Conservation (phyloP, 2,888 invertebrate species). For the Noctua fimbriata region DNA sequence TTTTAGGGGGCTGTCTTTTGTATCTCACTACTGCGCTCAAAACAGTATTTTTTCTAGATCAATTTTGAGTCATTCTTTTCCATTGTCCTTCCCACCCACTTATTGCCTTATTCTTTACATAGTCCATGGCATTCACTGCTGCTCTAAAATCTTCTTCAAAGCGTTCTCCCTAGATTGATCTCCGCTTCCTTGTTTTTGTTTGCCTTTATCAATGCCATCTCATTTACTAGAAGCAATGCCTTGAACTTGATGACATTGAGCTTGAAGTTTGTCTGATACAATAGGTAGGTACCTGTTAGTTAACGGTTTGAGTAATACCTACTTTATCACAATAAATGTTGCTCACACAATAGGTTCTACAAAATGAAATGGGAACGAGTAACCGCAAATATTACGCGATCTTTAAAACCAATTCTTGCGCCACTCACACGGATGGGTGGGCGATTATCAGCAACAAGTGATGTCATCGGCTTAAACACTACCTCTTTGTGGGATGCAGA, state of each 20-base stretch:
- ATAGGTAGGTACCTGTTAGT: neutral
- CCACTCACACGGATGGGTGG: conserved; percentile 54
- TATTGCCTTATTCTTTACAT: neutral
- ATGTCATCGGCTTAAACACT: conserved; percentile 57
- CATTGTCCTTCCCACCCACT: neutral
- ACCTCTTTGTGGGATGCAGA: conserved; percentile 50
- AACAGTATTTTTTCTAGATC: neutral
- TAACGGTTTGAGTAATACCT: conserved; percentile 10
- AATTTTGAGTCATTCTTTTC: neutral
- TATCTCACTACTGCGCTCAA: neutral
- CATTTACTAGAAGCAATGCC: neutral
- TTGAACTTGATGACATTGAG: conserved; percentile 15
- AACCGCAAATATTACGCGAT: conserved; percentile 62
- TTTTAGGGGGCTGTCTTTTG: neutral
- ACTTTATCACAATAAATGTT: conserved; percentile 16
- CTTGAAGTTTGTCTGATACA: neutral
- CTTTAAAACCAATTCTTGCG: conserved; percentile 48
- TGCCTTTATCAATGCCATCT: neutral
- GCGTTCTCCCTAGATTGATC: neutral
- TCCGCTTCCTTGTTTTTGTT: neutral
- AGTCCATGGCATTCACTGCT: neutral
- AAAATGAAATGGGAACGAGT: conserved; percentile 13
- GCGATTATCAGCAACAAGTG: conserved; percentile 63
- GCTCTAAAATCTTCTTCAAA: neutral
- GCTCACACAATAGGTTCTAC: conserved; percentile 26